A percentile compares a stretch with the other conserved stretches of the same genome.
Evolutionary conservation across 2,888 invertebrate species (phyloP).

Genomic region (Chalcis sispes): DNA sequence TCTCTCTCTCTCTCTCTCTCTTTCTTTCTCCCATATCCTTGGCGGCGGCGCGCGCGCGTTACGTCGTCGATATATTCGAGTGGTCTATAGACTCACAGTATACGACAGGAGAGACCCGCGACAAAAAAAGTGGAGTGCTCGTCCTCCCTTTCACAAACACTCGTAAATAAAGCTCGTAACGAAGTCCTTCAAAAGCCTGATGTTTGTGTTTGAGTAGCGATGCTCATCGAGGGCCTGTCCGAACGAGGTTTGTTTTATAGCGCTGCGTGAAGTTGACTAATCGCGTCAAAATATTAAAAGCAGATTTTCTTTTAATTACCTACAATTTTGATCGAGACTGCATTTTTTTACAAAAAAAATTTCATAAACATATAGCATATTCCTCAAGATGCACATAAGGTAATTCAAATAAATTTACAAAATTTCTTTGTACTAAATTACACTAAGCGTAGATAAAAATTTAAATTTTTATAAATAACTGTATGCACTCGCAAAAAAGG

Average conservation of each 20-base stretch:
- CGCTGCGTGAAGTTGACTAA: background rate
- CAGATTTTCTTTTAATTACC: too few relatives aligned
- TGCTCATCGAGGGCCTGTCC: background rate
- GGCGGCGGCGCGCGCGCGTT: constrained; percentile 50
- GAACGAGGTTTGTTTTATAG: background rate
- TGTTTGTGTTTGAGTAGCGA: constrained; percentile 37
- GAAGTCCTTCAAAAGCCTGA: background rate
- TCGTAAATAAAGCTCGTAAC: constrained; percentile 53
- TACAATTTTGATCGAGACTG: too few relatives aligned
- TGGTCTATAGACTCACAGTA: background rate
- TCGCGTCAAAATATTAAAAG: background rate
- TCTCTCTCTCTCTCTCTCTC: constrained; percentile 66
- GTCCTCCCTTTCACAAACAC: constrained; percentile 68
- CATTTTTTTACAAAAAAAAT: too few relatives aligned
- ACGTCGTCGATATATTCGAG: constrained; percentile 11
- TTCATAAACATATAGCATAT: too few relatives aligned
- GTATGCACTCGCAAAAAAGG: too few relatives aligned
- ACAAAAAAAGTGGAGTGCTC: constrained; percentile 5
- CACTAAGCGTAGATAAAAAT: too few relatives aligned
- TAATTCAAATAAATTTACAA: too few relatives aligned
- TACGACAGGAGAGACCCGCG: constrained; percentile 1
- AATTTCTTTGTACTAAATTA: too few relatives aligned
- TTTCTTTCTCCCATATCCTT: too few relatives aligned
- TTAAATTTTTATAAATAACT: too few relatives aligned
- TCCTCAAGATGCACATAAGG: too few relatives aligned